Base-by-base conservation (phyloP, 2,888 invertebrate genomes). In the Metalampra italica region DNA sequence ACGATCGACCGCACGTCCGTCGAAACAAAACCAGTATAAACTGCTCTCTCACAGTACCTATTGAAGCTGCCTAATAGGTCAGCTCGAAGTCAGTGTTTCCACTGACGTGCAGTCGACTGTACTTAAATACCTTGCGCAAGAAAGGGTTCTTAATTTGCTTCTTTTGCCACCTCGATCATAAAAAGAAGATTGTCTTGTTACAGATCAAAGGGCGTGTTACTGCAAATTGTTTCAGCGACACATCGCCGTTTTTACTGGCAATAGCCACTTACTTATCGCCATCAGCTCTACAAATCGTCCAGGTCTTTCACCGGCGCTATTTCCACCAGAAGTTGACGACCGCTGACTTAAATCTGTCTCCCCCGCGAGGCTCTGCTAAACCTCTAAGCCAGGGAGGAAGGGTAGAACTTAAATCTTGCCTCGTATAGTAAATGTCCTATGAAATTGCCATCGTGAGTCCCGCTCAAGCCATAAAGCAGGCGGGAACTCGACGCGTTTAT, bases 391-490 rank as follows among this genome's bases (percentile, higher is more conserved):
- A 40, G 40, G 15, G 36, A 36, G 36, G 36, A n/a, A n/a, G n/a
- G 40, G 40, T 9, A 14, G 22, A 14, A 9, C 22, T 22, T 40
- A 9, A 40, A 15, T 40, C 15, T 40, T 40, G 15, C n/a, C 5
- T 36, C 36, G 36, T 36, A 36, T 36, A n/a, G 36, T 42, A 81
- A 85, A 82, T 78, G 79, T 82, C 78, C 78, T 74, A 78, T 67
- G 75, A 82, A 85, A 86, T 86, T 83, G 83, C 75, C 72, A 75
- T 86, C 86, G 86, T 85, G 85, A 85, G 81, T 80, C 81, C 71
- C 84, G 81, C 75, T 64, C 66, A 50, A 71, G 61, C 71, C 71
- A 82, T 88, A 86, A 85, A 87, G 62, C 71, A 83, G 71, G 64
- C 64, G 55, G 66, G 69, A 72, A 74, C 62, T 72, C 71, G 77